Base-by-base conservation (phyloP, 1,140 invertebrate species). In the Cherax destructor region DNA sequence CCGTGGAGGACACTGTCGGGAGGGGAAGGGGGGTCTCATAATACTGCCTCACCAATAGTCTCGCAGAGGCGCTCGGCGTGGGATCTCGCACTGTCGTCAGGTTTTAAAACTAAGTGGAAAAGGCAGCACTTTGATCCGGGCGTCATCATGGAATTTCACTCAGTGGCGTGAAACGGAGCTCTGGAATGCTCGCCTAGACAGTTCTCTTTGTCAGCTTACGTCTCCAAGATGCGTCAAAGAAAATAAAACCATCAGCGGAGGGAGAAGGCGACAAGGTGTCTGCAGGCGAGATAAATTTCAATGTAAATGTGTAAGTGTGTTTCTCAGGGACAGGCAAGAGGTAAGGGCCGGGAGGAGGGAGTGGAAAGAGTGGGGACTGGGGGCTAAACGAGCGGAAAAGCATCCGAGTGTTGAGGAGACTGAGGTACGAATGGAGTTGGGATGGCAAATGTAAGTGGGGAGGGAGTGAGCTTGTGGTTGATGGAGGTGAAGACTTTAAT, bases 41-140 rank as follows among this genome's bases (percentile, higher is more conserved):
- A 69, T 13, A 69, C 65, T 13, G 13, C 4, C 18, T 18, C 65
- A 18, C 18, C 21, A n/a, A 69, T n/a, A 74, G n/a, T 30, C 7
- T 74, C 69, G n/a, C 18, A 7, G n/a, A 74, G 69, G n/a, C n/a
- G 6, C n/a, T 74, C 16, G 7, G 69, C 1, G 7, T n/a, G n/a
- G 69, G n/a, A 74, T 74, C 69, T 30, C 11, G 9, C 69, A 5
- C 69, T 74, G 69, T 74, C 69, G 24, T 74, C 69, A 74, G 69
- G n/a, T 74, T 74, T 74, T 74, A 74, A 74, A 74, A 74, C 69
- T 74, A 74, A 74, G 69, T 74, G 69, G 69, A 74, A 74, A 74
- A 74, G 69, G 69, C n/a, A 74, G 24, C 69, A 74, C 69, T 74
- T 74, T 74, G 69, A 74, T 74, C 69, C 69, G 69, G 24, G 69